Percentiles rank a stretch among this genome's conserved stretches.
phyloP scores from a whole-genome alignment of 2,797 vertebrate species.

The Novumbra hubbsi region DNA sequence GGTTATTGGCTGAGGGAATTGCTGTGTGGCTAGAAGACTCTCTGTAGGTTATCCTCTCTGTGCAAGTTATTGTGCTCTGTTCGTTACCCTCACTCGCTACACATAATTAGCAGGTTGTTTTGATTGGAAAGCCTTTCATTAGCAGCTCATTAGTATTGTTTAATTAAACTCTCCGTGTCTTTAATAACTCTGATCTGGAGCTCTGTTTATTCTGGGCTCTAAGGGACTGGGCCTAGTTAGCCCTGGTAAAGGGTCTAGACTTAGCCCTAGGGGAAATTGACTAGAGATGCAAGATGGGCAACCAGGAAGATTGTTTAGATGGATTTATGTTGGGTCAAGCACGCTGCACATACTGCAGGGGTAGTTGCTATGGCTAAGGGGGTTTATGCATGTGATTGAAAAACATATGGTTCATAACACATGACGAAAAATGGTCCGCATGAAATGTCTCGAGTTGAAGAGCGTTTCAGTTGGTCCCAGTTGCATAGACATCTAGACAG shows the following conservation, averaged over 20 bases:
- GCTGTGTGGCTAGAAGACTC: not conserved
- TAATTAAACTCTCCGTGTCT: conserved; percentile 66
- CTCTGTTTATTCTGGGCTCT: not conserved
- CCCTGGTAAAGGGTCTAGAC: not conserved
- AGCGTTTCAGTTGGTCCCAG: not conserved
- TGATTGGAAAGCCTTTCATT: conserved; percentile 78
- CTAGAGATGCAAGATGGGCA: not conserved
- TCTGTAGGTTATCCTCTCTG: not conserved
- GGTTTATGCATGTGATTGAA: not conserved
- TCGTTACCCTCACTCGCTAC: conserved; percentile 57
- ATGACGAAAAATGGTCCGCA: not conserved
- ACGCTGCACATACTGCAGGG: not conserved
- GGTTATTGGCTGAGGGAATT: conserved; percentile 1
- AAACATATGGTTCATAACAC: not conserved
- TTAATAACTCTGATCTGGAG: not conserved
- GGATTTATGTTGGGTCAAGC: not conserved
- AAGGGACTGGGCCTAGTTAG: not conserved
- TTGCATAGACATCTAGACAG: not conserved
- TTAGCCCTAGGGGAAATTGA: not conserved
- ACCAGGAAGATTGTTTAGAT: not conserved
- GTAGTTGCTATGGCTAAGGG: not conserved
- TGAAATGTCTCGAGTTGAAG: not conserved
- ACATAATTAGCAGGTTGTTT: conserved; percentile 76
- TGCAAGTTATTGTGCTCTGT: not conserved
- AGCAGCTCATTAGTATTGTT: conserved; percentile 79